Base-by-base conservation (phyloP, 2,113 vertebrate genomes). In the Illadopsis cleaveri region DNA sequence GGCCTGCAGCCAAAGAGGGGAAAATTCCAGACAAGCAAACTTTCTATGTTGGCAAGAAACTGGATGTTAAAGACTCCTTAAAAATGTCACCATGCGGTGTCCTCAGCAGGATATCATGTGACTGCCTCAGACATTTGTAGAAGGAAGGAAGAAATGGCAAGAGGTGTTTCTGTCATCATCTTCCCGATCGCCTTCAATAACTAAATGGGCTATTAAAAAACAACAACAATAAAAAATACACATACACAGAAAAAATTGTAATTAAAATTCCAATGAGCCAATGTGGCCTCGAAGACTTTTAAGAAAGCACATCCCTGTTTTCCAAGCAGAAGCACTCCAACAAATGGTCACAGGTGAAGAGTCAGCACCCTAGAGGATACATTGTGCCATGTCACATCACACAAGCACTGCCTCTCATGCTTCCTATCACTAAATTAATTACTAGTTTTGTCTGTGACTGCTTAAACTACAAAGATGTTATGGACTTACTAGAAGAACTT, bases 341-440 rank as follows among this genome's bases (percentile, higher is more conserved):
- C 13, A 38, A 72, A 48, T 2, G 1, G 71, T 31, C 37, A 61
- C 1, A 2, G 24, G 33, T 44, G 31, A 77, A 60, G 1, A 65
- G 16, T 27, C 8, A 4, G 58, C 57, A 64, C 23, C 35, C 28
- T 50, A 69, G 37, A 8, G 35, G 78, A 56, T 8, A 44, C 37
- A 24, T 2, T 1, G 0, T 3, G 1, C 31, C 2, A 0, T 10
- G 44, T 44, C 58, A 58, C 44, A 35, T 21, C 12, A 19, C 21
- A 50, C 5, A 0, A 38, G 35, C 38, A 31, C 40, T 81, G 84
- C 25, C 27, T 64, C 48, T 42, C 0, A 1, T 27, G 30, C 27
- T 69, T 71, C 33, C 44, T 33, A 30, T 64, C 18, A 47, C 65
- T 68, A 68, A 42, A 82, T 66, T 54, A 28, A 70, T 70, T 24